Conservation (phyloP, 2,888 invertebrate species). For the Colostygia pectinataria region DNA sequence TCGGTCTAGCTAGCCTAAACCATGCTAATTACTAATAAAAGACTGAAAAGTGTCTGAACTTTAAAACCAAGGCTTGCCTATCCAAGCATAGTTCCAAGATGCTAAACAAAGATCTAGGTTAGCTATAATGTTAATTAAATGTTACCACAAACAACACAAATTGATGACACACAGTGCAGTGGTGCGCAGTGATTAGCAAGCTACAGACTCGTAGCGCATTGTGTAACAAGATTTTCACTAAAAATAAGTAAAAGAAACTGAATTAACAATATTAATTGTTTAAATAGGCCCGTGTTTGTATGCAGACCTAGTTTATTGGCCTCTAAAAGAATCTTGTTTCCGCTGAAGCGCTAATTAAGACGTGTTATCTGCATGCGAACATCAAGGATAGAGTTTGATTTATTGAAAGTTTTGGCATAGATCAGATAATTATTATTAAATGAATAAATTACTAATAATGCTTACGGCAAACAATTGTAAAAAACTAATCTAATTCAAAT, state of each 20-base stretch:
- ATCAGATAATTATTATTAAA: no score
- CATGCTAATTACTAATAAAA: no score
- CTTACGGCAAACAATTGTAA: no score
- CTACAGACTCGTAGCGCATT: background rate
- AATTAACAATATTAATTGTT: constrained; percentile 14
- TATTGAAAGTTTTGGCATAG: no score
- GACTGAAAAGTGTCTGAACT: constrained; percentile 3
- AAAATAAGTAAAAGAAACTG: constrained; percentile 11
- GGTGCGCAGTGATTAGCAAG: constrained; percentile 6
- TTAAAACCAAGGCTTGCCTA: background rate
- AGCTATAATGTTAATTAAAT: constrained; percentile 8
- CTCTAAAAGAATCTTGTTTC: constrained; percentile 63
- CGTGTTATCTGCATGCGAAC: constrained; percentile 53
- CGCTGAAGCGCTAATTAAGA: constrained; percentile 63
- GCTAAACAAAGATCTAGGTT: constrained; percentile 12
- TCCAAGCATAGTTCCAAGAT: constrained; percentile 3
- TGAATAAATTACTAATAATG: no score
- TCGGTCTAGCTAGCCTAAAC: background rate
- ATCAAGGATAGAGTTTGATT: constrained; percentile 23
- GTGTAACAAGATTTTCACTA: constrained; percentile 2
- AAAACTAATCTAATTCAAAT: no score
- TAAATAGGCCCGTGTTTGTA: constrained; percentile 9
- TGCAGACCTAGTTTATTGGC: constrained; percentile 68
- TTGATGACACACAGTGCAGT: constrained; percentile 9
- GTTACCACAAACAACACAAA: constrained; percentile 5